phyloP scores from a whole-genome alignment of 2,113 vertebrate genomes.

The Saimiri boliviensis region DNA sequence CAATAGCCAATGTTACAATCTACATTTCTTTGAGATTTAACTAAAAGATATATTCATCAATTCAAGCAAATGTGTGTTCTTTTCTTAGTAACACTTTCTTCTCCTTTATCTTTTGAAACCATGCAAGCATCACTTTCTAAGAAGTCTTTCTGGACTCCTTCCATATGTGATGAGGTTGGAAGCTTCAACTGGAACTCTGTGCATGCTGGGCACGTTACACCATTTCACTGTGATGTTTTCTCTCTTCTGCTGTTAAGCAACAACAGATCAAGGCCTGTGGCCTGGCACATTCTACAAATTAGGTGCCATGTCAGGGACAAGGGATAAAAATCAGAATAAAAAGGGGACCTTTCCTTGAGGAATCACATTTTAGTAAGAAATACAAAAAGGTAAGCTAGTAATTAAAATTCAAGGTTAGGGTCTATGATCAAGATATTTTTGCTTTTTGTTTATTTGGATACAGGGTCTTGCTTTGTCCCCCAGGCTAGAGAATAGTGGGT shows the following conservation, averaged over 20 bases:
- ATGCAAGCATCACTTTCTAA: not conserved
- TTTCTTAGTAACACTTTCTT: not conserved
- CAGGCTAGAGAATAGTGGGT: no score
- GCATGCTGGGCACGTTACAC: not conserved
- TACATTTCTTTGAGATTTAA: conserved; percentile 30
- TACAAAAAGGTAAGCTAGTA: not conserved
- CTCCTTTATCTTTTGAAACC: not conserved
- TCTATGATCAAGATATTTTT: not conserved
- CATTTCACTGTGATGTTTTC: not conserved
- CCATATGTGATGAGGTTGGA: no score
- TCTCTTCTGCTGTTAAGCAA: not conserved
- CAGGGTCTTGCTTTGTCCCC: no score
- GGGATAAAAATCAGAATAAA: not conserved
- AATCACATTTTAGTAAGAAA: not conserved
- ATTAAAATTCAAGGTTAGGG: not conserved
- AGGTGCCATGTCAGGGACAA: not conserved
- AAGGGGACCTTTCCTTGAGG: not conserved
- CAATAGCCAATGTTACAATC: not conserved
- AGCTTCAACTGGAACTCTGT: not conserved
- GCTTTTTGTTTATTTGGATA: no score
- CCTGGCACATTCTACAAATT: not conserved
- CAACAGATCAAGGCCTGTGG: no score
- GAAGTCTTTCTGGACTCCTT: not conserved
- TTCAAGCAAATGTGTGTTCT: not conserved
- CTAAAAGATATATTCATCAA: not conserved